A percentile compares a stretch with the other conserved stretches of the same genome.
Conservation (phyloP, 2,113 vertebrate species). For the Meriones unguiculatus region DNA sequence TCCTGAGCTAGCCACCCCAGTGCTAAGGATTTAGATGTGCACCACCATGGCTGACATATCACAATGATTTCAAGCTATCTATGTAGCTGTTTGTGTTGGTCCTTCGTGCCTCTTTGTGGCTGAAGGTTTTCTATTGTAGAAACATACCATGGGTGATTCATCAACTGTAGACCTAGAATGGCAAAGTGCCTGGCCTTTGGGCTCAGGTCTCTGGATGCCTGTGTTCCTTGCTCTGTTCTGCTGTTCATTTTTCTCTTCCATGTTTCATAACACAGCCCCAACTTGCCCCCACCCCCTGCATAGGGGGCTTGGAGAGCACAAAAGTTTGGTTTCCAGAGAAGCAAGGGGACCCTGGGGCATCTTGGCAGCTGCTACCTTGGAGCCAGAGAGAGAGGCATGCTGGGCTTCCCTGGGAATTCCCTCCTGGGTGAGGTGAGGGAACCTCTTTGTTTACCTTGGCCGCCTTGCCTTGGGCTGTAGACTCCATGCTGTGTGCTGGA, state of each 20-base stretch:
- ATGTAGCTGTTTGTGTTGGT: fast-evolving
- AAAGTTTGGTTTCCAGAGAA: not conserved
- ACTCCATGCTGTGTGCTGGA: slow-evolving; percentile 47
- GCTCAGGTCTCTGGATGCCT: too few relatives aligned
- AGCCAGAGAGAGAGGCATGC: slow-evolving; percentile 29
- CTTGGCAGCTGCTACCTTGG: slow-evolving; percentile 38
- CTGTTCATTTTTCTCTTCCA: not conserved
- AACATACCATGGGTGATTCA: too few relatives aligned
- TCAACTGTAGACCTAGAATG: too few relatives aligned
- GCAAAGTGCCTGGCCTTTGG: not conserved
- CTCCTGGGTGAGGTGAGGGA: slow-evolving; percentile 76
- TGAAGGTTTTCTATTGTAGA: not conserved
- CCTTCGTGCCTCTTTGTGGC: not conserved
- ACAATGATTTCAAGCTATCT: not conserved
- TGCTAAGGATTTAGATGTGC: not conserved
- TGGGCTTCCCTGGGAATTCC: slow-evolving; percentile 69
- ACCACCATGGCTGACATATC: too few relatives aligned
- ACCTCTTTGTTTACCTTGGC: slow-evolving; percentile 80
- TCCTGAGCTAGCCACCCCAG: too few relatives aligned
- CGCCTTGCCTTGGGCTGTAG: slow-evolving; percentile 24
- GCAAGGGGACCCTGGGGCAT: not conserved
- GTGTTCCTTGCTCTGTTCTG: not conserved
- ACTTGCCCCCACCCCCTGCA: not conserved
- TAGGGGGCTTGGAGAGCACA: not conserved
- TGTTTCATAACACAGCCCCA: not conserved